These are phyloP conservation scores for Hypsopygia costalis DNA, from an alignment of 2,888 invertebrate species.

Conservation along the genomic window DNA sequence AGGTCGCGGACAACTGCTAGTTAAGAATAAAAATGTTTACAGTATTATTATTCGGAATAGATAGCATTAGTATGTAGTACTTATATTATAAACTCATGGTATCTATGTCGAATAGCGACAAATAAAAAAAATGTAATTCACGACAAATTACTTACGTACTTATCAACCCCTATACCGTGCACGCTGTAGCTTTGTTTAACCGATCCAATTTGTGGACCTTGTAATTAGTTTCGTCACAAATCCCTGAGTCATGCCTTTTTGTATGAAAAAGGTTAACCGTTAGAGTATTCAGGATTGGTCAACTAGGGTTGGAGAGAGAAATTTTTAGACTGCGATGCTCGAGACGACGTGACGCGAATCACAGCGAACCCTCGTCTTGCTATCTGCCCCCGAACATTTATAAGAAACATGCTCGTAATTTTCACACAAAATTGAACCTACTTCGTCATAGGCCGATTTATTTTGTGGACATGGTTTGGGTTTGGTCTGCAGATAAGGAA, in stretches of 20 bases:
- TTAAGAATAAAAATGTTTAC: too few relatives aligned
- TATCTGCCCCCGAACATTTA: conserved; percentile 35
- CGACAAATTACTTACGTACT: too few relatives aligned
- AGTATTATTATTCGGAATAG: too few relatives aligned
- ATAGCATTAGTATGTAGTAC: too few relatives aligned
- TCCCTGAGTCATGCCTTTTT: conserved; percentile 30
- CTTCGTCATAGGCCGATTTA: conserved; percentile 55
- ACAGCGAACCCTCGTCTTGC: conserved; percentile 32
- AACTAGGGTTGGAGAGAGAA: conserved; percentile 36
- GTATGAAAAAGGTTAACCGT: conserved; percentile 29
- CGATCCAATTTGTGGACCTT: conserved; percentile 4
- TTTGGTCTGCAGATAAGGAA: conserved; percentile 49
- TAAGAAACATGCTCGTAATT: conserved; percentile 51
- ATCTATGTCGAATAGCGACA: too few relatives aligned
- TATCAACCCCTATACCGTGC: not conserved
- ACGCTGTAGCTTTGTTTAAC: conserved; percentile 1
- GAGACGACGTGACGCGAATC: conserved; percentile 56
- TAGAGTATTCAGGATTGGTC: conserved; percentile 22
- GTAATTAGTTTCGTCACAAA: conserved; percentile 30
- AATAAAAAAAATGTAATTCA: too few relatives aligned
- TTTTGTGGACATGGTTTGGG: conserved; percentile 53
- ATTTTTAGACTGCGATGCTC: conserved; percentile 52
- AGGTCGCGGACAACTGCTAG: too few relatives aligned
- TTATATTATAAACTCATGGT: too few relatives aligned
- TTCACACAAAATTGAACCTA: conserved; percentile 64